Conservation (phyloP, 2,888 invertebrate genomes). For the Chironomus riparius region DNA sequence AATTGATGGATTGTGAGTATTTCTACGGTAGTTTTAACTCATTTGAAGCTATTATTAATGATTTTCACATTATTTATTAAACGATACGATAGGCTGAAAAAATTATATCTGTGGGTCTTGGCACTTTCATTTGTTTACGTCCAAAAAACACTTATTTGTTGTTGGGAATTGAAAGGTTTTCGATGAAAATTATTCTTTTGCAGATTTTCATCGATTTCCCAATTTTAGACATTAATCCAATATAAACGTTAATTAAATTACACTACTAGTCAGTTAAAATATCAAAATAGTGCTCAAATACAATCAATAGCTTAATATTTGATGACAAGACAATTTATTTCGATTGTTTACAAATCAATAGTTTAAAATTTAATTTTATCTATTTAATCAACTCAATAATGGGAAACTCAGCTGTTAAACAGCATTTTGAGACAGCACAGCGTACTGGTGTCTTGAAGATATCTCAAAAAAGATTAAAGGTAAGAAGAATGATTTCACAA, state of each 20-base stretch:
- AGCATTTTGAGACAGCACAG: constrained; percentile 87
- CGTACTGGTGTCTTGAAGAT: constrained; percentile 92
- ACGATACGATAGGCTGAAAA: neutral
- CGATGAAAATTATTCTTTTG: too few relatives aligned
- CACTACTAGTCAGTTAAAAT: too few relatives aligned
- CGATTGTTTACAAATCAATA: neutral
- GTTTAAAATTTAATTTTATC: neutral
- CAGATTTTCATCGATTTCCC: too few relatives aligned
- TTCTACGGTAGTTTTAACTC: neutral
- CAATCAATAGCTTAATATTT: too few relatives aligned
- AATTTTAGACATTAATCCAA: too few relatives aligned
- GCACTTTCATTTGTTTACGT: too few relatives aligned
- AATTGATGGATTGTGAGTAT: neutral
- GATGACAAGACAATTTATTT: too few relatives aligned
- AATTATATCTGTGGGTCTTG: too few relatives aligned
- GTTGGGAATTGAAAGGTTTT: too few relatives aligned
- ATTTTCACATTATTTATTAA: neutral
- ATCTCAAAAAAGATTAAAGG: constrained; percentile 67
- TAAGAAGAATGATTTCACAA: neutral
- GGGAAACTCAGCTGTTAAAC: constrained; percentile 85
- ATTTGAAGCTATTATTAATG: neutral
- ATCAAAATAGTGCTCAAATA: too few relatives aligned
- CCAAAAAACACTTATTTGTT: too few relatives aligned
- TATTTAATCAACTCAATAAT: constrained; percentile 42
- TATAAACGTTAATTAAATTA: too few relatives aligned